phyloP scores from a whole-genome alignment of 2,113 vertebrate species.

The Fulica atra region DNA sequence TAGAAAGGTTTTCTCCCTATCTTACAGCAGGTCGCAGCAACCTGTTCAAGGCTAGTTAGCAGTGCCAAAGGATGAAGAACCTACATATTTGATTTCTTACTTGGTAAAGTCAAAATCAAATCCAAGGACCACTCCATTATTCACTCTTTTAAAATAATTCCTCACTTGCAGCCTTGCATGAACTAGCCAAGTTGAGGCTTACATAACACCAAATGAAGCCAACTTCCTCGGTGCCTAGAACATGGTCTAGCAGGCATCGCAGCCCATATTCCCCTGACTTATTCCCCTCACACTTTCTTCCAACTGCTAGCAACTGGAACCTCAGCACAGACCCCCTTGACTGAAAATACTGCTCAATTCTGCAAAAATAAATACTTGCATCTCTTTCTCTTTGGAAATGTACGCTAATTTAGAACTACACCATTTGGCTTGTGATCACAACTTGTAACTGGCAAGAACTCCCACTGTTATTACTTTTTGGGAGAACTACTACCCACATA shows the following conservation, averaged over 20 bases:
- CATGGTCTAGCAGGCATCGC: slow-evolving; percentile 42
- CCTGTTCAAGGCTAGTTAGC: not conserved
- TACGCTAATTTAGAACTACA: not conserved
- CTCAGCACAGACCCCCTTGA: not conserved
- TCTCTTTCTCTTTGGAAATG: not conserved
- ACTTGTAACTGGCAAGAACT: slow-evolving; percentile 69
- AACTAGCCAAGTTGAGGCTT: not conserved
- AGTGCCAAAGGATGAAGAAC: not conserved
- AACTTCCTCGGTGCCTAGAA: not conserved
- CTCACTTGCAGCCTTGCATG: not conserved
- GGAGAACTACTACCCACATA: slow-evolving; percentile 53
- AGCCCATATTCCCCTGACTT: not conserved
- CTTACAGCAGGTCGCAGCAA: not conserved
- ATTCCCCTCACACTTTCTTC: not conserved
- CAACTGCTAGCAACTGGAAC: not conserved
- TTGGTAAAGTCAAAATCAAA: not conserved
- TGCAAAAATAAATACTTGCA: slow-evolving; percentile 26
- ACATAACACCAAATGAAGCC: not conserved
- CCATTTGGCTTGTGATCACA: slow-evolving; percentile 66
- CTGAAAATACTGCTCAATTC: not conserved
- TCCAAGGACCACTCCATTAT: not conserved
- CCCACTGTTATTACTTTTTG: slow-evolving; percentile 64
- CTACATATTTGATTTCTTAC: not conserved
- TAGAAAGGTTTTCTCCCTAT: not conserved
- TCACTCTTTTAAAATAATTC: not conserved